Conservation (phyloP, 2,888 invertebrate genomes). For the Toxonevra muliebris region DNA sequence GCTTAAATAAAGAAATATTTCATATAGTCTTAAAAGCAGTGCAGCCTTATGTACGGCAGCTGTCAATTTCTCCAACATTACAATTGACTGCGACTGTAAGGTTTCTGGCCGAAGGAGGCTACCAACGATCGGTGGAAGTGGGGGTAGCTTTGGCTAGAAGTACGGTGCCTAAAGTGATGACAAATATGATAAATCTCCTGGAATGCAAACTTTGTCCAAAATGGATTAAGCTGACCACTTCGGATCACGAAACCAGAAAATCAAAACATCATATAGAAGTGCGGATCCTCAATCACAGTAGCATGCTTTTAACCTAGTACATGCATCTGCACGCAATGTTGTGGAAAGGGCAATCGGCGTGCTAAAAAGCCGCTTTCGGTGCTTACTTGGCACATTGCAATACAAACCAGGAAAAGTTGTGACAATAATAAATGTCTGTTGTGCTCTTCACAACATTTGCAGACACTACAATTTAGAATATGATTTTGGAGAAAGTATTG, state of each 20-base stretch:
- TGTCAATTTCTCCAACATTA: background rate
- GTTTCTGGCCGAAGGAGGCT: slow-evolving; percentile 5
- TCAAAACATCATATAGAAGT: background rate
- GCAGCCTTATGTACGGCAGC: background rate
- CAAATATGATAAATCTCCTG: background rate
- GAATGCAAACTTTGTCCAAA: background rate
- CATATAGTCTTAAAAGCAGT: background rate
- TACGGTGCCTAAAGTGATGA: background rate
- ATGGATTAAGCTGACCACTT: background rate
- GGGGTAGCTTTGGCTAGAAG: background rate
- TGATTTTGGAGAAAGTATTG: too few relatives aligned
- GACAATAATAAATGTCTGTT: slow-evolving; percentile 17
- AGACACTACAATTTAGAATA: slow-evolving; percentile 4
- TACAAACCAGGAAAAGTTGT: background rate
- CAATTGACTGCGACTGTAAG: background rate
- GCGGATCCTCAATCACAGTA: background rate
- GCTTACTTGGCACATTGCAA: slow-evolving; percentile 16
- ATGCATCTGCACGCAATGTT: slow-evolving; percentile 19
- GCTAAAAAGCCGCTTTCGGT: slow-evolving; percentile 28
- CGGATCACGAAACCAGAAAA: background rate
- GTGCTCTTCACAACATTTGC: too few relatives aligned
- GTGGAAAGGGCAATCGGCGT: slow-evolving; percentile 31
- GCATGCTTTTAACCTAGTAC: background rate
- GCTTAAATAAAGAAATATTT: background rate
- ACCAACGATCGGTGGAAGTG: background rate